These are phyloP conservation scores for Papilio polytes DNA, from an alignment of 1,140 invertebrate genomes.

Conservation along the genomic window DNA sequence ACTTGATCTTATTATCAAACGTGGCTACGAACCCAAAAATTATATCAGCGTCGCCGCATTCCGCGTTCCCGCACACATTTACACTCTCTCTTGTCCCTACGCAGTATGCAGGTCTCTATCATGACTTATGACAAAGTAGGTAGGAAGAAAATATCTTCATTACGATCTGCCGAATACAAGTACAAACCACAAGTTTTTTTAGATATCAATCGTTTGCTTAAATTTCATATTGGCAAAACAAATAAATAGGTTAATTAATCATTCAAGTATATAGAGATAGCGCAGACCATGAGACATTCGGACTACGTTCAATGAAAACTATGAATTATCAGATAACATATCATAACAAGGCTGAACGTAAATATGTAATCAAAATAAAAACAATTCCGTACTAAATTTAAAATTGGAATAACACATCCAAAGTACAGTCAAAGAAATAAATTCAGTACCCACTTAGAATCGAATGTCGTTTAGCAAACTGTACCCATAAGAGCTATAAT, in stretches of 20 bases:
- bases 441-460: not conserved
- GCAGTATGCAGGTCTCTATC: not conserved
- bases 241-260: conserved; percentile 8
- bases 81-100: not conserved
- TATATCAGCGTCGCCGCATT: conserved; percentile 71
- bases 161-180: not conserved
- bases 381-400: conserved; percentile 14
- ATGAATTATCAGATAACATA: conserved; percentile 3
- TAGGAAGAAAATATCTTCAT: not conserved
- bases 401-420: conserved; percentile 1
- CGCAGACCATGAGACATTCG: conserved; percentile 19
- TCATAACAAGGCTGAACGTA: conserved; percentile 13
- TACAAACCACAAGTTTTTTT: not conserved
- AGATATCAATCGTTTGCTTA: not conserved
- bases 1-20: conserved; percentile 80
- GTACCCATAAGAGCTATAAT: not conserved
- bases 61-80: conserved; percentile 56
- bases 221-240: not conserved
- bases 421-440: not conserved
- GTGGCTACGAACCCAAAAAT: conserved; percentile 63
- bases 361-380: conserved; percentile 17
- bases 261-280: not conserved
- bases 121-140: not conserved
- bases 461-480: not conserved
- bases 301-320: conserved; percentile 25